Evolutionary conservation across 2,797 vertebrate species (phyloP), one percentile per base, ranked within the genome.

Genomic region (Eutrigla gurnardus): DNA sequence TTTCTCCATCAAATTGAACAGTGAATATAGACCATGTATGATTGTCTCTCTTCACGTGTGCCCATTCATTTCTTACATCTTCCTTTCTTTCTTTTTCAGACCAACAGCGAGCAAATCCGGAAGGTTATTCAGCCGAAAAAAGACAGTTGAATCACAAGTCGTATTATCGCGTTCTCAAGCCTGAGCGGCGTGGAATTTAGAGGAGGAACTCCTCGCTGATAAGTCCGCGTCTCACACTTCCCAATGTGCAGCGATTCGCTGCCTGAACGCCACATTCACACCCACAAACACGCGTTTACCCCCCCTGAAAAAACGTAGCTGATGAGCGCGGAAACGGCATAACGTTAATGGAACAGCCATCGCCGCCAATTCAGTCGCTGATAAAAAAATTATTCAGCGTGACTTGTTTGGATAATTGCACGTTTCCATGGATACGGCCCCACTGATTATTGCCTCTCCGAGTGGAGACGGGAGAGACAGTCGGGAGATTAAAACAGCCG

Each of bases 351-450:
- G 66, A 79, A 66, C 18, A 18, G 54, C 82, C 45, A 76, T 65
- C 12, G 14, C 47, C 25, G 32, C 79, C 70, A 68, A 61, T 82
- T 83, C 25, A 25, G 68, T 66, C 2, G 61, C 78, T 77, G 89
- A 87, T 86, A 84, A 89, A 25, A 25, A 25, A 91, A 91, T 86
- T 88, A 93, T 92, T 91, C 91, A 81, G 87, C 88, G 86, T 75
- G 85, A 91, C 90, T 87, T 87, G 90, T 87, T 89, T 64, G 49
- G 84, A 90, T 93, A 92, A 93, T 92, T 93, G 91, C 81, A 60
- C 0, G 86, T 93, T 92, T 75, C 92, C 86, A 91, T 93, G 90
- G 92, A 84, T 73, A 93, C 84, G 2, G 67, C 43, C 60, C 75
- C 35, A 0, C 71, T 52, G 83, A 80, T 72, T 65, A 55, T 61